Conservation (phyloP, 2,113 vertebrate genomes). For the Anoura caudifer region DNA sequence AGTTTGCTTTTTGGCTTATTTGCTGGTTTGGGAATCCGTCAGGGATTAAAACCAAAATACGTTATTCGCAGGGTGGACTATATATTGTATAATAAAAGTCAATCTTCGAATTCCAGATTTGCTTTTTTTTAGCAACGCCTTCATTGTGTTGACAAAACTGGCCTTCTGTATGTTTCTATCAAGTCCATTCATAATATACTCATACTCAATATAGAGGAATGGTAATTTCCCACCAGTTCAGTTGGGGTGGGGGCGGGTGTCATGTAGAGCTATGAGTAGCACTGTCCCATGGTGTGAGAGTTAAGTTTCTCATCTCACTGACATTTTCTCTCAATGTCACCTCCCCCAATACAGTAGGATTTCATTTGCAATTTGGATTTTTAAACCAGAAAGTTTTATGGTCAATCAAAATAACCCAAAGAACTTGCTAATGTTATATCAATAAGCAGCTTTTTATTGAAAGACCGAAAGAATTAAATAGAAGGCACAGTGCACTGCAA, state of each 20-base stretch:
- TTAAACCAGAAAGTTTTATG: constrained; percentile 32
- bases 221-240: background rate
- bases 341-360: background rate
- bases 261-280: background rate
- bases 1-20: constrained; percentile 46
- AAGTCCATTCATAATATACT: constrained; percentile 28
- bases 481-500: constrained; percentile 70
- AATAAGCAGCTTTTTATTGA: constrained; percentile 44
- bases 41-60: constrained; percentile 39
- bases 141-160: constrained; percentile 44
- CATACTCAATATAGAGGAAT: constrained; percentile 26
- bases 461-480: constrained; percentile 49
- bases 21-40: background rate
- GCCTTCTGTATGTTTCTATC: constrained; percentile 28
- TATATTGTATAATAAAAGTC: background rate
- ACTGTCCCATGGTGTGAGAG: background rate
- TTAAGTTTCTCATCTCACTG: background rate
- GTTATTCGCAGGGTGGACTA: background rate
- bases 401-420: constrained; percentile 50
- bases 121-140: constrained; percentile 18
- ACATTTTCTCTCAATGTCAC: constrained; percentile 2
- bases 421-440: constrained; percentile 43
- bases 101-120: constrained; percentile 48
- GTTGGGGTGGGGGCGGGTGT: background rate
- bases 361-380: constrained; percentile 52